Evolutionary conservation across 1,140 invertebrate species (phyloP), one percentile per base, ranked within the genome.

Genomic region (Ips nitidus): DNA sequence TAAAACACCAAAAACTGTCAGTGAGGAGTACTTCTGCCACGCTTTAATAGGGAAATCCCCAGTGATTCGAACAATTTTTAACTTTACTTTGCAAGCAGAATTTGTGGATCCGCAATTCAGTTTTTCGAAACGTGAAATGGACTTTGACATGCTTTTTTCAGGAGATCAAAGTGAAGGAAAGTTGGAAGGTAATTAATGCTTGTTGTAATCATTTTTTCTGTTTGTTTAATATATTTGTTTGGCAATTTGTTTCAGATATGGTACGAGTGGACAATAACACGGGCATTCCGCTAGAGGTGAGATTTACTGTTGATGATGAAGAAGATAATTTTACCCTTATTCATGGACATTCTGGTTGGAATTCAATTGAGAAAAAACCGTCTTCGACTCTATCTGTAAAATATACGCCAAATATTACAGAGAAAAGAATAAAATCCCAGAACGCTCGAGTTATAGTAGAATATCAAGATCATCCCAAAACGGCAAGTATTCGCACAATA

Each of bases 21-120:
- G 70, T 50, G 71, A 76, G 65, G 63, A 73, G 38, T 77, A 75
- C 64, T 77, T 74, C 63, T 76, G 74, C 66, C 73, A 78, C 47
- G 76, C 73, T 59, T n/a, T 62, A 5, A 67, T 75, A 7, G 72
- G 73, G 22, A 72, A 71, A 50, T 72, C 59, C 1, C 8, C 37
- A 2, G 1, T 38, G 1, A 40, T 52, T 5, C 8, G n/a, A 5
- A 3, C 59, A 1, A 57, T 70, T 37, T 59, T 68, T 22, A 41
- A 61, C 36, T 74, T 73, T 57, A 58, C 67, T 2, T 47, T 78
- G 1, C 50, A 59, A 22, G 78, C 76, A 0, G 62, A 73, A 57
- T 79, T 80, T 72, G 75, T 77, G 4, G 73, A 75, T 4, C 77
- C 78, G 0, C 52, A 58, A 6, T 37, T 79, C 0, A 41, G 62